Base-by-base conservation (phyloP, 1,140 invertebrate genomes). In the Formica exsecta region DNA sequence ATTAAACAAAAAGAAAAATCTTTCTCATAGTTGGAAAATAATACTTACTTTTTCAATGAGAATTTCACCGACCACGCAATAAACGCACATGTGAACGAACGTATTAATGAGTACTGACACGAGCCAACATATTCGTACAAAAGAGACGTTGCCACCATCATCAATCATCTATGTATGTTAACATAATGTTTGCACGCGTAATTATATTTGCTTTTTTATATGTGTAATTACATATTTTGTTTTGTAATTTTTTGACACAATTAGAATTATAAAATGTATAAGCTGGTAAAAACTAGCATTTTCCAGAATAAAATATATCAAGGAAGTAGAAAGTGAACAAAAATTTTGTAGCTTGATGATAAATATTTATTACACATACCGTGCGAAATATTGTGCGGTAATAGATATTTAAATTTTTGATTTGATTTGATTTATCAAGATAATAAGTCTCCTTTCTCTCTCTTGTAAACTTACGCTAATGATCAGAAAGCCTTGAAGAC, bases 11-110 rank as follows among this genome's bases (percentile, higher is more conserved):
- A 32, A 32, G 29, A 41, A 41, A 64, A 64, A 16, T 44, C 13
- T 48, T 16, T 48, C 44, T 48, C 7, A 48, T 48, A 48, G 1
- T 41, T 41, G n/a, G 3, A 5, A 70, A 48, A 70, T 68, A 5
- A n/a, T 76, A 76, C 59, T 75, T n/a, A 75, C 73, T 62, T 76
- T 76, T 16, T 59, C 57, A 19, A 76, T 76, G 36, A 76, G 57
- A 29, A 76, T 62, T 29, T 76, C 74, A 19, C 74, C 57, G 38
- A 76, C 57, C 19, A 76, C 38, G 38, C 74, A 76, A 8, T 62
- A 76, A 3, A 76, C 38, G 25, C 38, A 76, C 38, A 76, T 76
- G 22, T 74, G 73, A 61, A 32, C 73, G 73, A 61, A 75, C 3
- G 73, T 75, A 41, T 61, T 61, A 61, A 75, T 44, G 19, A 76